Percentiles rank a stretch among this genome's conserved stretches.
phyloP scores from a whole-genome alignment of 2,113 vertebrate species.

The Astur gentilis region DNA sequence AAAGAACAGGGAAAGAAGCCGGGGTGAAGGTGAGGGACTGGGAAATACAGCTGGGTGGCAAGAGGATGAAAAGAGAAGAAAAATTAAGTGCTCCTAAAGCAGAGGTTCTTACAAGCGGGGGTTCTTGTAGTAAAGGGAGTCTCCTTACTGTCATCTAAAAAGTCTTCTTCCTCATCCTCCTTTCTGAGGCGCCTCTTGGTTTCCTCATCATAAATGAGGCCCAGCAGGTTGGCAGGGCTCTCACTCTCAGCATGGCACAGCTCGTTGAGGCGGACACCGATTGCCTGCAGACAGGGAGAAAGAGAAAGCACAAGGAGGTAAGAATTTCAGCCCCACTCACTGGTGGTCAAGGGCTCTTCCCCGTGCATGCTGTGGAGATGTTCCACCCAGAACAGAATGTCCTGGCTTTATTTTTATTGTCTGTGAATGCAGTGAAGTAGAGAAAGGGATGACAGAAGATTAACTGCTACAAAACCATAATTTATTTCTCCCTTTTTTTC shows the following conservation, averaged over 20 bases:
- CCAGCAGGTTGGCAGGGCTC: slow-evolving; percentile 94
- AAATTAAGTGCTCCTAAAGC: slow-evolving; percentile 77
- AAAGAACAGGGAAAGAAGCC: not conserved
- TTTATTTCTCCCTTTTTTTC: not conserved
- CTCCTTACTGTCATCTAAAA: slow-evolving; percentile 98
- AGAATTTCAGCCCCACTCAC: not conserved
- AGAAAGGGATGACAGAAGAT: not conserved
- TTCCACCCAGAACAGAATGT: not conserved
- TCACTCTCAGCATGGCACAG: slow-evolving; percentile 94
- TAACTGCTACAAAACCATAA: not conserved
- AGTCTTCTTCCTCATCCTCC: slow-evolving; percentile 98
- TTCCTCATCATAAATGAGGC: slow-evolving; percentile 96
- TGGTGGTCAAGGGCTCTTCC: not conserved
- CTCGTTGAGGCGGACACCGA: slow-evolving; percentile 91
- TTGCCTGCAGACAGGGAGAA: slow-evolving; percentile 76
- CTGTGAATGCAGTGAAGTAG: not conserved
- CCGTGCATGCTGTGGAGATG: not conserved
- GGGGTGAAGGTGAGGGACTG: slow-evolving; percentile 3
- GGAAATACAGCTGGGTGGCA: slow-evolving; percentile 56
- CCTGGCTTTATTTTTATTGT: not conserved
- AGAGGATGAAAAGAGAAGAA: slow-evolving; percentile 65
- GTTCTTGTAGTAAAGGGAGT: slow-evolving; percentile 85
- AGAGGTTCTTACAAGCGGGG: slow-evolving; percentile 83
- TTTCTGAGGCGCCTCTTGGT: slow-evolving; percentile 92
- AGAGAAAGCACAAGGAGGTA: not conserved